Percentiles rank a stretch among this genome's conserved stretches.
Conservation (phyloP, 2,797 vertebrate genomes). For the Catamblyrhynchus diadema region DNA sequence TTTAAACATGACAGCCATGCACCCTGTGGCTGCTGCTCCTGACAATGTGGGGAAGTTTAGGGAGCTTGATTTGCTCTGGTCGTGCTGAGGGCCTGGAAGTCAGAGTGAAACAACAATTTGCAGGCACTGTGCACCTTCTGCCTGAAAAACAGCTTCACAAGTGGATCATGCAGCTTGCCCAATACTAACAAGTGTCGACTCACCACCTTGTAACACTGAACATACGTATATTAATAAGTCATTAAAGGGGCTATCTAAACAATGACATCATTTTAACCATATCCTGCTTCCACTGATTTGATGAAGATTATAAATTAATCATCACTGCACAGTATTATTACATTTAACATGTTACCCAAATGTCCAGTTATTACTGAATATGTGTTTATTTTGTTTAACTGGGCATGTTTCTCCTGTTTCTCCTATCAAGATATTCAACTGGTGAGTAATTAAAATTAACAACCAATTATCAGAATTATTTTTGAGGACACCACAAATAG, state of each 20-base stretch:
- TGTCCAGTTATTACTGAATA: neutral
- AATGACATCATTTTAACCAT: neutral
- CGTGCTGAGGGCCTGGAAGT: accelerated
- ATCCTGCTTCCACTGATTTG: neutral
- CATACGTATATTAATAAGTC: neutral
- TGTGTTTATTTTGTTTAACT: neutral
- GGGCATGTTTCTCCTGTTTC: neutral
- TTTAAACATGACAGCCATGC: neutral
- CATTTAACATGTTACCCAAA: neutral
- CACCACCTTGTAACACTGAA: neutral
- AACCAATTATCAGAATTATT: conserved; percentile 25
- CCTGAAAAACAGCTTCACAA: neutral
- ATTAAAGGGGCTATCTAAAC: neutral
- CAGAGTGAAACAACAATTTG: neutral
- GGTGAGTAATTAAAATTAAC: conserved; percentile 20
- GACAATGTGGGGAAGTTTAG: neutral
- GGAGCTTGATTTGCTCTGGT: neutral
- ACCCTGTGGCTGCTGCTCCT: neutral
- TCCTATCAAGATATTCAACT: neutral
- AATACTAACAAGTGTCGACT: neutral
- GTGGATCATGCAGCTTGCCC: neutral
- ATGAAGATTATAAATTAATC: neutral
- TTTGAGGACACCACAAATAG: neutral
- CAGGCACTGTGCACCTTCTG: neutral
- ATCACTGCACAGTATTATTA: neutral